Base-by-base conservation (phyloP, 2,888 invertebrate genomes). In the Diloba caeruleocephala region DNA sequence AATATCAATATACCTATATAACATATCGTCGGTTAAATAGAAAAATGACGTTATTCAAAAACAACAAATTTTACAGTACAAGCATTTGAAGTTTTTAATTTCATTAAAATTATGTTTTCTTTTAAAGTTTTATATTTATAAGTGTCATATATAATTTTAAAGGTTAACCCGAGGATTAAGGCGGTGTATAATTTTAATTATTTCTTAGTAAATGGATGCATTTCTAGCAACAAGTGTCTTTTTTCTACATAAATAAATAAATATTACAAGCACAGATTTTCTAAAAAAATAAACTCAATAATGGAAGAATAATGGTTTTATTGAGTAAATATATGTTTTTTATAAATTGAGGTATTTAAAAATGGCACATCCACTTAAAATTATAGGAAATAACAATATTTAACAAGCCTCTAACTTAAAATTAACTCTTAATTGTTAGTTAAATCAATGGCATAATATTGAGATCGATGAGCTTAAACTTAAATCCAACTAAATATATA, bases 21-120 rank as follows among this genome's bases (percentile, higher is more conserved):
- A 17, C 5, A 17, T 17, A 17, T 29, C 44, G 32, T 32, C 15
- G 32, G 32, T 32, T 32, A 32, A 34, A 34, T 19, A 34, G 19
- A 34, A 19, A 34, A 34, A 19, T 34, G 33, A 34, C 33, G 19
- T 34, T 17, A 34, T 34, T 19, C 33, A 34, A 10, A 34, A 19
- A 34, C 19, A 19, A 19, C 33, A 34, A 34, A 34, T 34, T 34
- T 34, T 19, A 19, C 33, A 34, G 19, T 34, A 34, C 33, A 34
- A 19, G 33, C 19, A 10, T 19, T 34, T 34, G 19, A 19, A 34
- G 33, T 34, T 34, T 34, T 34, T 34, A 19, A 19, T 29, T 29
- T 29, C 12, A 29, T 17, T 17, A 12, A 29, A 29, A 29, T 12
- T n/a, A 10, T 10, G 7, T 29, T 29, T 29, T 29, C 12, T 29